These are phyloP conservation scores for Enteromius afrohamiltoni DNA, from an alignment of 2,797 vertebrate genomes.

Conservation along the genomic window DNA sequence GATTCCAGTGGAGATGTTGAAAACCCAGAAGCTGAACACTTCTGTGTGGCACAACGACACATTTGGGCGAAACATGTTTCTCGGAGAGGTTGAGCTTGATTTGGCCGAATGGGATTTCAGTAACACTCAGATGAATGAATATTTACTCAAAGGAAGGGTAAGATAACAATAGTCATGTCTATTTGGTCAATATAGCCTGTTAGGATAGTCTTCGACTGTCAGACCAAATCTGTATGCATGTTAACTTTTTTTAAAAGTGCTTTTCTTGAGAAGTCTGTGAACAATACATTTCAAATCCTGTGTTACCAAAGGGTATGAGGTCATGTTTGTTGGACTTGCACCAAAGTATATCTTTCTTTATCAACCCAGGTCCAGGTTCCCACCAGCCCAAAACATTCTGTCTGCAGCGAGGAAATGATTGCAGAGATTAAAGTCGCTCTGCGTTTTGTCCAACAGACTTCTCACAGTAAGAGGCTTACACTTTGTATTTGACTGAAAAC, in stretches of 20 bases:
- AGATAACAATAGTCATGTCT: conserved; percentile 2
- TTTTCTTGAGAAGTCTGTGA: not conserved
- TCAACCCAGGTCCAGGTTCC: conserved; percentile 65
- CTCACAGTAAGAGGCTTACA: conserved; percentile 74
- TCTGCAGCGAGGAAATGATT: conserved; percentile 83
- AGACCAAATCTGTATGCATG: not conserved
- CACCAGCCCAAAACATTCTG: conserved; percentile 64
- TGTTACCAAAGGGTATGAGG: not conserved
- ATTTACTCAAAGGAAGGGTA: conserved; percentile 86
- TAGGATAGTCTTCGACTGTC: not conserved
- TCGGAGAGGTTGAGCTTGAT: conserved; percentile 90
- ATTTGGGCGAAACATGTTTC: conserved; percentile 90
- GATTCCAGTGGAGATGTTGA: conserved; percentile 78
- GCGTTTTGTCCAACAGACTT: conserved; percentile 82
- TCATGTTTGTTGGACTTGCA: not conserved
- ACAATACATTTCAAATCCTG: not conserved
- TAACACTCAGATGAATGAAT: conserved; percentile 87
- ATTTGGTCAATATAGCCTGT: not conserved
- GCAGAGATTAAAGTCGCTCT: conserved; percentile 90
- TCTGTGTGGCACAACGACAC: conserved; percentile 94
- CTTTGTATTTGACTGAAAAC: not conserved
- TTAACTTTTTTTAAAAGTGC: too few species aligned
- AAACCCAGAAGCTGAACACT: conserved; percentile 83
- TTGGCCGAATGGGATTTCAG: conserved; percentile 89
- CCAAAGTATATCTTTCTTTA: not conserved